A percentile compares a stretch with the other conserved stretches of the same genome.
Conservation (phyloP, 2,888 invertebrate genomes). For the Hedychridium roseum region DNA sequence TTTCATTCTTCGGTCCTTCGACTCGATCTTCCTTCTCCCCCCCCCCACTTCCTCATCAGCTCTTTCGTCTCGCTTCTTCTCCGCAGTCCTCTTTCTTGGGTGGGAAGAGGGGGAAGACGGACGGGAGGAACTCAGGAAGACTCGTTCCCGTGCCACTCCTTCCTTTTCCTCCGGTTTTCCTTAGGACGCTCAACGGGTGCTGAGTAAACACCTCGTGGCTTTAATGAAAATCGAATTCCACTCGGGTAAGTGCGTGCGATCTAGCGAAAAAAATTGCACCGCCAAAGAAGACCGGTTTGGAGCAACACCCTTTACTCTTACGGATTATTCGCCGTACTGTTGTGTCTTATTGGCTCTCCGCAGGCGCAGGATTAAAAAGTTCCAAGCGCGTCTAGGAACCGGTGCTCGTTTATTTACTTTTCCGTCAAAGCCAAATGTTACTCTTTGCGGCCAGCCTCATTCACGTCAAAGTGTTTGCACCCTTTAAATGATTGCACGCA, state of each 20-base stretch:
- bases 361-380: slow-evolving; percentile 21
- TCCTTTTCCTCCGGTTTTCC: slow-evolving; percentile 16
- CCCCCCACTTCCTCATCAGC: neutral
- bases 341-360: slow-evolving; percentile 25
- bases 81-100: neutral
- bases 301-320: slow-evolving; percentile 30
- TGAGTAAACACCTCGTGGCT: slow-evolving; percentile 33
- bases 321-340: slow-evolving; percentile 36
- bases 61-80: neutral
- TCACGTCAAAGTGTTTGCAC: slow-evolving; percentile 3
- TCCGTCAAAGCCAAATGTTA: slow-evolving; percentile 37
- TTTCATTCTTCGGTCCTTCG: slow-evolving; percentile 1
- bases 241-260: slow-evolving; percentile 15
- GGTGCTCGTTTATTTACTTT: slow-evolving; percentile 36
- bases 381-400: slow-evolving; percentile 8
- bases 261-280: slow-evolving; percentile 23
- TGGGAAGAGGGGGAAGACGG: neutral
- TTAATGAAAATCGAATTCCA: slow-evolving; percentile 38
- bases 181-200: slow-evolving; percentile 17
- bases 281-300: slow-evolving; percentile 35
- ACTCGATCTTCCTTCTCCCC: neutral
- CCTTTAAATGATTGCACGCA: too few species aligned
- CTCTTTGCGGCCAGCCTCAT: slow-evolving; percentile 25
- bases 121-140: neutral
- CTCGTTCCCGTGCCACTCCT: neutral